A percentile compares a stretch with the other conserved stretches of the same genome.
These are phyloP conservation scores for Halcyon smyrnensis DNA, from an alignment of 2,797 vertebrate species.

Conservation along the genomic window DNA sequence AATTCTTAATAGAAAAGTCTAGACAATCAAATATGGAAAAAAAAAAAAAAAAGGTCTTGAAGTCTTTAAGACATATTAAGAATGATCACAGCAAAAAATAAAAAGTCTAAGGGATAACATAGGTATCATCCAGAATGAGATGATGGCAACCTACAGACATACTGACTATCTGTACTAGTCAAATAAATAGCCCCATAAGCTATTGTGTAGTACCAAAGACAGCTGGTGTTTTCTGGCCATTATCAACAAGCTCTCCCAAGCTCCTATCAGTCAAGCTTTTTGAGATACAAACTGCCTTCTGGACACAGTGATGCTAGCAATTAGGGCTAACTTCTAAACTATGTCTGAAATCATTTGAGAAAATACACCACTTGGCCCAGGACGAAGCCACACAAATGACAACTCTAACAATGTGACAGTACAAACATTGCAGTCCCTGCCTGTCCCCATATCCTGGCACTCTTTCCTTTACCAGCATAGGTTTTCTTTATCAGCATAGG, in stretches of 20 bases:
- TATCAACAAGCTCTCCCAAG: neutral
- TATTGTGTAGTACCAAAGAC: neutral
- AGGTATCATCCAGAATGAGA: neutral
- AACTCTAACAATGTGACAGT: neutral
- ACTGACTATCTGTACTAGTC: neutral
- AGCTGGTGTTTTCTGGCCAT: neutral
- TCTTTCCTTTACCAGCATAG: neutral
- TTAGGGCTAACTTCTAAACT: neutral
- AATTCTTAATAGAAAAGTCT: neutral
- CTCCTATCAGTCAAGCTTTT: neutral
- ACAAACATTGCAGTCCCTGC: neutral
- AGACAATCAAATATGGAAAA: neutral
- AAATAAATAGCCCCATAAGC: neutral
- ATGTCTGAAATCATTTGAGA: neutral
- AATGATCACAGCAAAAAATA: neutral
- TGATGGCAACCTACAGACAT: neutral
- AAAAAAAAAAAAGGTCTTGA: neutral
- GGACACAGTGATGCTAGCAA: neutral
- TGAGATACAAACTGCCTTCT: neutral
- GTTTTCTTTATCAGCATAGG: neutral
- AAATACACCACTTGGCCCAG: neutral
- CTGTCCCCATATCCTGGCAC: neutral
- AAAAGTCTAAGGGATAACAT: neutral
- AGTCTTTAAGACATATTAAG: neutral
- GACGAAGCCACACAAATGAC: neutral